phyloP scores from a whole-genome alignment of 2,113 vertebrate species.

The Crotalus viridis region DNA sequence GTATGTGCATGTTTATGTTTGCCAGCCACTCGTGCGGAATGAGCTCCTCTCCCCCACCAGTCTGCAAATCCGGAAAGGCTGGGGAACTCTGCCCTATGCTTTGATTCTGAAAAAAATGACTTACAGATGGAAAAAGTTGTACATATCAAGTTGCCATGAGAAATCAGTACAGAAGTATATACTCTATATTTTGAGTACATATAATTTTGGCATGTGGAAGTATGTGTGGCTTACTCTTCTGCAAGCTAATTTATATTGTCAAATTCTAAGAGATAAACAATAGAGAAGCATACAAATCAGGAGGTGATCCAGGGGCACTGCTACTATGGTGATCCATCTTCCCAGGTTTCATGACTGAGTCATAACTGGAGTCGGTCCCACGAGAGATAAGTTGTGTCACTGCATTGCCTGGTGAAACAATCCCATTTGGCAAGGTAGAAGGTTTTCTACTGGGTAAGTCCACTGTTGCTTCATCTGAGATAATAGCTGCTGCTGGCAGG shows the following conservation, averaged over 20 bases:
- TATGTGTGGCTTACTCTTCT: not conserved
- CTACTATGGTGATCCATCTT: conserved; percentile 87
- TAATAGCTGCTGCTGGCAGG: conserved; percentile 81
- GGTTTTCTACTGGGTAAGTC: conserved; percentile 84
- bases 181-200: not conserved
- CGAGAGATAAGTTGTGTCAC: conserved; percentile 89
- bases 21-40: not conserved
- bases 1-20: not conserved
- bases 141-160: not conserved
- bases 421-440: conserved; percentile 87
- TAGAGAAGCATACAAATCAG: conserved; percentile 82
- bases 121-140: not conserved
- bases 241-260: conserved; percentile 12
- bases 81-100: not conserved
- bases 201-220: not conserved
- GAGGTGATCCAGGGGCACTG: conserved; percentile 91
- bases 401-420: conserved; percentile 74
- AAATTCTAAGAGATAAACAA: conserved; percentile 24
- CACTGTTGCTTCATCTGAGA: conserved; percentile 84
- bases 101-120: not conserved
- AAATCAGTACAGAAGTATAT: not conserved
- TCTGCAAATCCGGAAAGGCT: not conserved
- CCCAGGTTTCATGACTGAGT: conserved; percentile 81
- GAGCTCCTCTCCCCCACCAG: not conserved
- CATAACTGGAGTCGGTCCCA: conserved; percentile 84